These are phyloP conservation scores for Muscidifurax raptorellus DNA, from an alignment of 1,140 invertebrate genomes.

Conservation along the genomic window DNA sequence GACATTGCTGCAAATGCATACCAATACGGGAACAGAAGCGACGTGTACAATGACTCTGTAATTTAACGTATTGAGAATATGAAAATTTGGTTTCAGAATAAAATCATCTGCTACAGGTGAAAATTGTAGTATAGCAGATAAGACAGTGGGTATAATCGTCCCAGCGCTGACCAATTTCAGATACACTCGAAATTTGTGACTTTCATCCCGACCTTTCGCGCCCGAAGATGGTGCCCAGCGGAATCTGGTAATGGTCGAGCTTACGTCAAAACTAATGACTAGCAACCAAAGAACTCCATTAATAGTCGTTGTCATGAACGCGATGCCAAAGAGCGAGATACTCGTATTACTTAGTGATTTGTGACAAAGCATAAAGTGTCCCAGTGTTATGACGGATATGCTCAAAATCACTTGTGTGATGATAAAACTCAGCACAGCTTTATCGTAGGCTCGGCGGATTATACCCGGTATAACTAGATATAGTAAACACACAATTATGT, in stretches of 20 bases:
- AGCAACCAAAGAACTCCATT: conserved; percentile 62
- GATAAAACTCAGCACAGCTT: conserved; percentile 60
- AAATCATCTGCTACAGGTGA: conserved; percentile 58
- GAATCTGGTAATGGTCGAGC: conserved; percentile 64
- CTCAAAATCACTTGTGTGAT: conserved; percentile 57
- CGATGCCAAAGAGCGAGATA: conserved; percentile 57
- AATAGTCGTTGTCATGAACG: conserved; percentile 61
- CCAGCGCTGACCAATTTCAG: conserved; percentile 54
- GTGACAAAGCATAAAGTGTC: conserved; percentile 59
- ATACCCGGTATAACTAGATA: conserved; percentile 57
- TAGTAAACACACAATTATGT: conserved; percentile 58
- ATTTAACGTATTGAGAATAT: conserved; percentile 56
- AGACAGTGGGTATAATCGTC: conserved; percentile 53
- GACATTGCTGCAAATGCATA: conserved; percentile 55
- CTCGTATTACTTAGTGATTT: conserved; percentile 22
- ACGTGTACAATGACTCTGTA: conserved; percentile 60
- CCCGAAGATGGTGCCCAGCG: conserved; percentile 56
- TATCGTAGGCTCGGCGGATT: conserved; percentile 60
- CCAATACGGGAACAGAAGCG: conserved; percentile 55
- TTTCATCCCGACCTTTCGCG: conserved; percentile 53
- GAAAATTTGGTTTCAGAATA: conserved; percentile 63
- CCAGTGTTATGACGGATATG: conserved; percentile 54
- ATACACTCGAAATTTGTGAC: conserved; percentile 62
- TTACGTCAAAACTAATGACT: conserved; percentile 66
- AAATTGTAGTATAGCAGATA: conserved; percentile 60